Evolutionary conservation across 2,797 vertebrate species (phyloP).

Genomic region (Spinus olivaceus): DNA sequence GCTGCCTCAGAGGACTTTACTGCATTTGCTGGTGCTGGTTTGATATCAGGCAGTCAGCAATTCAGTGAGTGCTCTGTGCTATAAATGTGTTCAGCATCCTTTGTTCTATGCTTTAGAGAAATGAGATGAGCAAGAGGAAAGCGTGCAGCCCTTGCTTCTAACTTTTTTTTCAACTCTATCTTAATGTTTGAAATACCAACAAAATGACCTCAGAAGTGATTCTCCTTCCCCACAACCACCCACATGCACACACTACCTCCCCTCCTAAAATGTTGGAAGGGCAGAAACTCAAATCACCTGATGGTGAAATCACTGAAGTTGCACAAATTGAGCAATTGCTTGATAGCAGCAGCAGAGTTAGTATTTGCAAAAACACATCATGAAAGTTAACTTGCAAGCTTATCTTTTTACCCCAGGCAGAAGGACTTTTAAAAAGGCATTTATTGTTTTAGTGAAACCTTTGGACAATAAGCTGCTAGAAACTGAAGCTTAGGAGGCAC

Average conservation of each 20-base stretch:
- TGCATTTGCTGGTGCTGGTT: background rate
- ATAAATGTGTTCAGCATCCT: background rate
- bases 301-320: background rate
- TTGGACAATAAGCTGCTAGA: constrained; percentile 30
- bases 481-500: background rate
- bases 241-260: background rate
- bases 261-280: background rate
- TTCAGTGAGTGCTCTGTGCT: background rate
- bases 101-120: background rate
- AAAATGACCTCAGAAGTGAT: background rate
- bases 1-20: background rate
- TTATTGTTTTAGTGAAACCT: constrained; percentile 25
- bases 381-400: background rate
- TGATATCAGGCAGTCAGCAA: background rate
- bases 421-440: background rate
- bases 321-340: constrained; percentile 3
- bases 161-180: background rate
- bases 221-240: background rate
- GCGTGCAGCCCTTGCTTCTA: background rate
- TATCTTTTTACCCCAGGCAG: constrained; percentile 5
- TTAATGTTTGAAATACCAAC: constrained; percentile 3
- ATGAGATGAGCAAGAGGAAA: background rate
- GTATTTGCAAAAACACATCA: background rate
- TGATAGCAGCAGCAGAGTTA: background rate
- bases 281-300: background rate